phyloP scores from a whole-genome alignment of 2,888 invertebrate species.

The Pyrocoelia pectoralis region DNA sequence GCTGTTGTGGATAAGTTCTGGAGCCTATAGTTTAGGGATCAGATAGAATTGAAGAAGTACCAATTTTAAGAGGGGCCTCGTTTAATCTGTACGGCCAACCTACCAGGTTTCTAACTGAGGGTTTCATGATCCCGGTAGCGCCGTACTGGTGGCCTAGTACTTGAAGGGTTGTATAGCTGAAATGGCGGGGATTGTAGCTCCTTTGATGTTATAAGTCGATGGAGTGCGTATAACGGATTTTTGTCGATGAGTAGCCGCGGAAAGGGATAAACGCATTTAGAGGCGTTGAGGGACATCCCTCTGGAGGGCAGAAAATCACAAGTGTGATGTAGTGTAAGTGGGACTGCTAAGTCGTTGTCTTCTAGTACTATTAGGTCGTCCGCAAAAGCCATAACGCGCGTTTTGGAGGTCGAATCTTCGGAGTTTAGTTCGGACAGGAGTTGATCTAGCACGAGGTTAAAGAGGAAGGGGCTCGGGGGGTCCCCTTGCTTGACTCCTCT shows the following conservation, averaged over 20 bases:
- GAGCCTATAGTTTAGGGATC: neutral
- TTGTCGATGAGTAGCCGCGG: too few relatives aligned
- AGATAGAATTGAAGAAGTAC: neutral
- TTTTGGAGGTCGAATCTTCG: neutral
- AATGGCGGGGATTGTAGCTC: neutral
- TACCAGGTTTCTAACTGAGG: neutral
- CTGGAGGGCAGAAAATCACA: slow-evolving; percentile 24
- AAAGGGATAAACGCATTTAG: too few relatives aligned
- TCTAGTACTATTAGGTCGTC: slow-evolving; percentile 34
- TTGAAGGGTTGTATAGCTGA: neutral
- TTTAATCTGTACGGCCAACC: neutral
- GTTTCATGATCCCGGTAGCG: neutral
- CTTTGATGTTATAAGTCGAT: neutral
- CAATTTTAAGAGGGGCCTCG: slow-evolving; percentile 12
- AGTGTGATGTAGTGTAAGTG: slow-evolving; percentile 14
- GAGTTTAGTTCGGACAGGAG: neutral
- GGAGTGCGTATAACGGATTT: too few relatives aligned
- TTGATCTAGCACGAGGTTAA: slow-evolving; percentile 15
- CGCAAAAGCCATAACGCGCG: slow-evolving; percentile 35
- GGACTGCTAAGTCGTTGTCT: slow-evolving; percentile 9
- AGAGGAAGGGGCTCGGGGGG: slow-evolving; percentile 19
- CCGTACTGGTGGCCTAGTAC: neutral
- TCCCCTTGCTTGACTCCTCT: slow-evolving; percentile 29
- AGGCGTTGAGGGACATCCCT: slow-evolving; percentile 28
- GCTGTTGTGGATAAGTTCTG: neutral